Evolutionary conservation across 1,140 invertebrate genomes (phyloP), one percentile per base, ranked within the genome.

Genomic region (Akabosia matsudoensis): DNA sequence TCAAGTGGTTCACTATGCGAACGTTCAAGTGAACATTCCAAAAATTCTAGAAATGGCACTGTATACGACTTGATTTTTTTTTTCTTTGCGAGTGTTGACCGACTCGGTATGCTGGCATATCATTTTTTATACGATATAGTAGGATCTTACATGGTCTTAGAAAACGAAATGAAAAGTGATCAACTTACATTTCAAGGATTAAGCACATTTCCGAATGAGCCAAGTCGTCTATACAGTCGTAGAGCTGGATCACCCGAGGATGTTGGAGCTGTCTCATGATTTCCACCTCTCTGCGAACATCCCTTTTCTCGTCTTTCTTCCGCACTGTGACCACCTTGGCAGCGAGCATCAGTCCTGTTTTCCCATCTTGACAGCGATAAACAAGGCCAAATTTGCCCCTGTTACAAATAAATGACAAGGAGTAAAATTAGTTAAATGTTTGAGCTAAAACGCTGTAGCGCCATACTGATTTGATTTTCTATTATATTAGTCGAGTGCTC

Each of bases 341-440:
- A 0, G 97, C 97, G 77, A 98, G 86, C 75, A 90, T 88, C 70
- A 95, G 85, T 0, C 91, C 91, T 0, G 91, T 93, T 16, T 86
- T 86, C 84, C 92, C 95, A 84, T 98, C 95, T 75, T 88, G 88
- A 84, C 96, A 98, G 83, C 91, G 89, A 86, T 96, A 97, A 4
- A 99, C 97, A 28, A 94, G 96, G 24, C 97, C 97, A 86, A 99
- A 99, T 90, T 99, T 98, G 1, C 97, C 97, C 80, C 97, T 99
- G 85, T 26, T 86, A 7, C 67, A 34, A 31, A 34, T 33, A 24
- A 70, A 70, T 33, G 33, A 70, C 28, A 70, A 33, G 7, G 7
- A 45, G 54, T 22, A 24, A n/a, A n/a, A n/a, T n/a, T n/a, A n/a
- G n/a, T n/a, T n/a, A n/a, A n/a, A n/a, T n/a, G n/a, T n/a, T n/a